Conservation (phyloP, 2,113 vertebrate genomes). For the Leucopsar rothschildi region DNA sequence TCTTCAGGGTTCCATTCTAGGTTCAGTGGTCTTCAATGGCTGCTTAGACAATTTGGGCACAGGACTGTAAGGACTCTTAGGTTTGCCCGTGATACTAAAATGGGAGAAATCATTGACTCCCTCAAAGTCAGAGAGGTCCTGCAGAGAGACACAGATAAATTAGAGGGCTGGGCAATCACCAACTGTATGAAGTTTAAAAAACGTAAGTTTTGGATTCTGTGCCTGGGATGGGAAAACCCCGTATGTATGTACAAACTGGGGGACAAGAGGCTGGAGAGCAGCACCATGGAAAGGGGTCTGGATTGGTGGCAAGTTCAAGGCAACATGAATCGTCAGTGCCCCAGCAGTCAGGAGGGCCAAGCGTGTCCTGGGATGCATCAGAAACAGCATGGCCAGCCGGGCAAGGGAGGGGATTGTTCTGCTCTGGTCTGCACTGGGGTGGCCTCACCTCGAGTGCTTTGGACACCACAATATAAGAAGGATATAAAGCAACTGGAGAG, state of each 20-base stretch:
- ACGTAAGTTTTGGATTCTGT: not conserved
- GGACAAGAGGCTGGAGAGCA: not conserved
- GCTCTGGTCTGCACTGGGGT: not conserved
- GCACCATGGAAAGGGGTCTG: not conserved
- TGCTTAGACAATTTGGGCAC: not conserved
- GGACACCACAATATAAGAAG: not conserved
- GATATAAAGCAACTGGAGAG: not conserved
- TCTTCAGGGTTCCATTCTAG: not conserved
- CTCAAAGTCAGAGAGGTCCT: not conserved
- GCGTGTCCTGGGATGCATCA: fast-evolving
- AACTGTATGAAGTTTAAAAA: not conserved
- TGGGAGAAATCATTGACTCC: not conserved
- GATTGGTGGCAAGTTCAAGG: fast-evolving
- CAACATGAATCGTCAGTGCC: not conserved
- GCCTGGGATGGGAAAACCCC: not conserved
- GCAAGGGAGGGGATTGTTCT: not conserved
- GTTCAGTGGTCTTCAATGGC: not conserved
- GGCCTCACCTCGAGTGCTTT: fast-evolving
- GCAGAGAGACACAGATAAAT: not conserved
- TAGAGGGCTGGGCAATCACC: not conserved
- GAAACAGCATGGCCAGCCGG: fast-evolving
- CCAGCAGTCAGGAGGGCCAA: not conserved
- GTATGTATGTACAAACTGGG: not conserved
- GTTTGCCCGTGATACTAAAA: not conserved
- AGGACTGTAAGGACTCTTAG: not conserved